Evolutionary conservation across 2,888 invertebrate genomes (phyloP).

Genomic region (Xylota segnis): DNA sequence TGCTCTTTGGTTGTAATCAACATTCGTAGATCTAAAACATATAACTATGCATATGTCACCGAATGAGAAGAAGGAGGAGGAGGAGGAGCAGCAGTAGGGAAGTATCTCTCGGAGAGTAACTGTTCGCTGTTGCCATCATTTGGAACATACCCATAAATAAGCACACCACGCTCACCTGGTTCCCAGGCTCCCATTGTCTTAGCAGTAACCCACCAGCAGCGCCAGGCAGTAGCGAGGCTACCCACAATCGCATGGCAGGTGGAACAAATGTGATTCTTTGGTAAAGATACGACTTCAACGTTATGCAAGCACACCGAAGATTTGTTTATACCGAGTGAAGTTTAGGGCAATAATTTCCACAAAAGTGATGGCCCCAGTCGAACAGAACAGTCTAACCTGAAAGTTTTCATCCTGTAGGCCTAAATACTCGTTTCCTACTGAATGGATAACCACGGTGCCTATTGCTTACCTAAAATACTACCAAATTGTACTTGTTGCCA

Average conservation of each 20-base stretch:
- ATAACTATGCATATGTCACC: conserved; percentile 59
- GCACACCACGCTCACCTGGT: conserved; percentile 63
- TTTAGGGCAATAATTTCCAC: conserved; percentile 49
- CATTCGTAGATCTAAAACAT: conserved; percentile 55
- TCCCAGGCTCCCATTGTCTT: conserved; percentile 71
- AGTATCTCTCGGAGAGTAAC: conserved; percentile 31
- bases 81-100: not conserved
- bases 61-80: not conserved
- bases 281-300: conserved; percentile 59
- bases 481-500: no score
- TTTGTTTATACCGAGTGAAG: conserved; percentile 45
- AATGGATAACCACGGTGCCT: no score
- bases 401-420: not conserved
- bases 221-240: conserved; percentile 38
- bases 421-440: no score
- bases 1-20: conserved; percentile 1
- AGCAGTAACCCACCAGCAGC: not conserved
- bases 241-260: conserved; percentile 56
- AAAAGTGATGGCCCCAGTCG: not conserved
- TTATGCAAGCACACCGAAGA: conserved; percentile 64
- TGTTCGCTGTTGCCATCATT: conserved; percentile 41
- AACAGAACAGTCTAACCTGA: conserved; percentile 21
- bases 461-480: no score
- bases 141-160: conserved; percentile 62
- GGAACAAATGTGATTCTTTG: conserved; percentile 67